phyloP scores from a whole-genome alignment of 2,888 invertebrate species.

The Melanchra persicariae region DNA sequence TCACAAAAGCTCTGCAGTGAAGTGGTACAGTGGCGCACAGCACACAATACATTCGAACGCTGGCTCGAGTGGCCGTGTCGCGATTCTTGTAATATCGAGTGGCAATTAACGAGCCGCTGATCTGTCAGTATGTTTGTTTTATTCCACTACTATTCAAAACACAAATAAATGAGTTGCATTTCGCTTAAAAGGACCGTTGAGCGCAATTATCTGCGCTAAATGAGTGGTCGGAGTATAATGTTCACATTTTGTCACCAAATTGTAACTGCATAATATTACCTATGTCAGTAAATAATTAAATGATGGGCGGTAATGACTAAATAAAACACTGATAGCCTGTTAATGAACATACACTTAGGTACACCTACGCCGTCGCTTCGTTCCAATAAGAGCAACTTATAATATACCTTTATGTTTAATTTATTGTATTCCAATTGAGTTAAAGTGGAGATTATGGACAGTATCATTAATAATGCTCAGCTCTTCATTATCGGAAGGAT shows the following conservation, averaged over 20 bases:
- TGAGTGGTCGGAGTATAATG: conserved; percentile 40
- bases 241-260: conserved; percentile 43
- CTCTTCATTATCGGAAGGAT: conserved; percentile 22
- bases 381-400: neutral
- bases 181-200: conserved; percentile 43
- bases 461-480: conserved; percentile 22
- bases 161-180: conserved; percentile 48
- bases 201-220: conserved; percentile 42
- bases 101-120: conserved; percentile 58
- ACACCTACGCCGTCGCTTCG: neutral
- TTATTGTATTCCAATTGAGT: conserved; percentile 29
- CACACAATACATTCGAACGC: conserved; percentile 47
- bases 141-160: conserved; percentile 43
- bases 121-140: conserved; percentile 49
- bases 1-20: conserved; percentile 59
- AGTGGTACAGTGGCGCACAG: conserved; percentile 46
- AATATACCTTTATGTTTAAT: neutral
- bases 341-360: neutral
- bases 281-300: conserved; percentile 18
- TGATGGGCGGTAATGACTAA: conserved; percentile 16
- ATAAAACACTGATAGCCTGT: conserved; percentile 13
- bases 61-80: conserved; percentile 42
- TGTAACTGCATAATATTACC: neutral
- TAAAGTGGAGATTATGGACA: conserved; percentile 35
- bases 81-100: conserved; percentile 65